phyloP scores from a whole-genome alignment of 1,140 invertebrate species.

The Pissodes strobi region DNA sequence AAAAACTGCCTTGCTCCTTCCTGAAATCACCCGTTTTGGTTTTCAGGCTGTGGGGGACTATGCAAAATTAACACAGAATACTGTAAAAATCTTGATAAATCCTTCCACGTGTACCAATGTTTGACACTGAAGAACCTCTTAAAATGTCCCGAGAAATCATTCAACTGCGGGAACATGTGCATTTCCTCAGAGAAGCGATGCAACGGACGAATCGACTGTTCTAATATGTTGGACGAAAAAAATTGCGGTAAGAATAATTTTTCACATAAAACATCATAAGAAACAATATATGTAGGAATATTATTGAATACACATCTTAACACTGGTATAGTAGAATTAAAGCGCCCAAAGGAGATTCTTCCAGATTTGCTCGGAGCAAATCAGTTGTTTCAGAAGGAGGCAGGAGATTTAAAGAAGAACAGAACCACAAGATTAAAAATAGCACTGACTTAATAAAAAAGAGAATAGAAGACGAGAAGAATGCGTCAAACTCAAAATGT shows the following conservation, averaged over 20 bases:
- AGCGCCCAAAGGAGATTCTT: no score
- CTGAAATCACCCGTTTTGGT: no score
- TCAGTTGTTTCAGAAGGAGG: no score
- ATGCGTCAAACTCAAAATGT: no score
- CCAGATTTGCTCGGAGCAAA: no score
- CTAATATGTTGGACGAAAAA: slow-evolving; percentile 77
- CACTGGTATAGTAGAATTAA: no score
- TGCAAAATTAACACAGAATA: slow-evolving; percentile 71
- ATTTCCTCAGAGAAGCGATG: slow-evolving; percentile 69
- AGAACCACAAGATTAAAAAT: no score
- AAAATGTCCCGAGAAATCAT: slow-evolving; percentile 66
- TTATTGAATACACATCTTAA: no score
- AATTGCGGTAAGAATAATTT: slow-evolving; percentile 68
- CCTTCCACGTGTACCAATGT: slow-evolving; percentile 59
- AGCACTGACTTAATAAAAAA: no score
- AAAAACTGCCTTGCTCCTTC: no score
- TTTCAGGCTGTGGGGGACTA: slow-evolving; percentile 67
- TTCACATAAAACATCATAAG: background rate
- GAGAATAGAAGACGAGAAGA: no score
- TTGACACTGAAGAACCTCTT: slow-evolving; percentile 55
- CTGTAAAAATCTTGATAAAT: slow-evolving; percentile 68
- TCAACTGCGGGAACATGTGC: slow-evolving; percentile 74
- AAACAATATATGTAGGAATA: background rate
- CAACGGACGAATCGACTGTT: slow-evolving; percentile 79
- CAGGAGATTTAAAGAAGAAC: no score